A percentile compares a stretch with the other conserved stretches of the same genome.
These are phyloP conservation scores for Puma concolor DNA, from an alignment of 2,113 vertebrate species.

Conservation along the genomic window DNA sequence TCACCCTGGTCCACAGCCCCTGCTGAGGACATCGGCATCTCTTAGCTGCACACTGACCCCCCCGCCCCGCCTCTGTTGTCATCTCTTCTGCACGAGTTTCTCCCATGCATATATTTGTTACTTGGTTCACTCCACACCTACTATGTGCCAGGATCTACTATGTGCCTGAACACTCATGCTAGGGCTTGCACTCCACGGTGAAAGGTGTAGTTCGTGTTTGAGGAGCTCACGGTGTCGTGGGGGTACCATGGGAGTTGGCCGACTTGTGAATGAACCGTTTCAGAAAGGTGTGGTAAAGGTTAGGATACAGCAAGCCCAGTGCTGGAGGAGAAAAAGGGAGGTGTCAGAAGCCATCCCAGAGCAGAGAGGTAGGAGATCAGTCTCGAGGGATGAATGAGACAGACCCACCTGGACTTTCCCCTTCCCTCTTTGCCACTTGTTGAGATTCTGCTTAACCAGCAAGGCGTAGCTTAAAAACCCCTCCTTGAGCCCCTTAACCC, in stretches of 20 bases:
- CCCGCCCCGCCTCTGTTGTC: no score
- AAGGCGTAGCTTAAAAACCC: background rate
- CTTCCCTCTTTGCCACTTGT: background rate
- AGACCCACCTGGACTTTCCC: background rate
- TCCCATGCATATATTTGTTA: background rate
- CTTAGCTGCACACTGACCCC: background rate
- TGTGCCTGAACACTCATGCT: accelerated
- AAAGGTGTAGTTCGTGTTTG: background rate
- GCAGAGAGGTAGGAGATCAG: background rate
- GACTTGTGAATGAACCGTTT: background rate
- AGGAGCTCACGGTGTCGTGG: background rate
- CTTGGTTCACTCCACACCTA: background rate
- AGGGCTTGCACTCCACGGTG: no score
- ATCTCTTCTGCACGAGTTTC: background rate
- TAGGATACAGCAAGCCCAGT: no score
- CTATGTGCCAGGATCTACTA: background rate
- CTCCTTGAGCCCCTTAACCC: background rate
- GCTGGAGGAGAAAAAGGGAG: background rate
- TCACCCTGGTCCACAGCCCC: background rate
- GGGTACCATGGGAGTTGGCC: background rate
- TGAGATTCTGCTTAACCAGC: background rate
- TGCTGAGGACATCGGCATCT: background rate
- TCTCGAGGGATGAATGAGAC: background rate
- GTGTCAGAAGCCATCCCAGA: accelerated
- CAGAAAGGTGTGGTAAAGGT: background rate